Evolutionary conservation across 2,888 invertebrate species (phyloP).

Genomic region (Troilus luridus): DNA sequence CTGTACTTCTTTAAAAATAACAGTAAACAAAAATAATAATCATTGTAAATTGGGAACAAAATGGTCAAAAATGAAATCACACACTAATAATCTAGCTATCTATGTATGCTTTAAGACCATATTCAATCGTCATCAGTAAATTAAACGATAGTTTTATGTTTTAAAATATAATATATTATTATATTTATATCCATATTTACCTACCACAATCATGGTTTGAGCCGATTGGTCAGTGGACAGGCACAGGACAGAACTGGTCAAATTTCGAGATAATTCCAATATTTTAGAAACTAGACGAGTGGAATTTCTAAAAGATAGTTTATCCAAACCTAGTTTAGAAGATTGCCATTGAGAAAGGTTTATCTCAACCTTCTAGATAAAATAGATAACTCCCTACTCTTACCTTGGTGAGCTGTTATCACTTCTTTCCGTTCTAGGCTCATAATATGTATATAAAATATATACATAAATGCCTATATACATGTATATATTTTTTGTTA

Average conservation of each 20-base stretch:
- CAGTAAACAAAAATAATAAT: no score
- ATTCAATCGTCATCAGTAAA: no score
- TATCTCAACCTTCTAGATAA: conserved; percentile 5
- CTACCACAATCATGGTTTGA: neutral
- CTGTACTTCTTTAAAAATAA: no score
- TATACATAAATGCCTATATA: neutral
- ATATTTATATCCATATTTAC: neutral
- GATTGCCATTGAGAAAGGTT: conserved; percentile 10
- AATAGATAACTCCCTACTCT: neutral
- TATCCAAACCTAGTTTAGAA: conserved; percentile 15
- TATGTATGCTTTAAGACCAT: no score
- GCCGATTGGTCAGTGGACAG: neutral
- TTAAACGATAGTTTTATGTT: no score
- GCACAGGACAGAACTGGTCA: neutral
- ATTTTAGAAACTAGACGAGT: neutral
- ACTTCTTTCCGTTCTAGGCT: neutral
- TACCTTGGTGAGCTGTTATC: neutral
- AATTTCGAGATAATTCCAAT: neutral
- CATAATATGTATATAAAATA: neutral
- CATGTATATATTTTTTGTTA: no score
- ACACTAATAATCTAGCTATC: no score
- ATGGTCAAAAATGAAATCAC: no score
- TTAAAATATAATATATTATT: no score
- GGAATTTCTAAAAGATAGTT: neutral
- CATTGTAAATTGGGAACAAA: no score